phyloP scores from a whole-genome alignment of 2,797 vertebrate genomes.

The Tapirus indicus region DNA sequence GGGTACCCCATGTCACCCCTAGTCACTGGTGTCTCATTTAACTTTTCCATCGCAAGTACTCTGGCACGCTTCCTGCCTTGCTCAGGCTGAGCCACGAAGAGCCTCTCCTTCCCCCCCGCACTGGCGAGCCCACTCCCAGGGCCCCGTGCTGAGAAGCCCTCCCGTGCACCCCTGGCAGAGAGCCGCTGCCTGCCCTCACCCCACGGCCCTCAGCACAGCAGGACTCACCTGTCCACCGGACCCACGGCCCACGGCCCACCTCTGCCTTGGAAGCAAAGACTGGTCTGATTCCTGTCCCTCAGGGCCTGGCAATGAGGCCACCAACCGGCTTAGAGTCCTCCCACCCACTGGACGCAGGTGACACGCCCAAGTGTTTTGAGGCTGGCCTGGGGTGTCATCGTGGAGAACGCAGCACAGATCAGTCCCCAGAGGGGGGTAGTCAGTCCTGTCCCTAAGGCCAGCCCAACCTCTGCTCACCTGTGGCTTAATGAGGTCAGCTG shows the following conservation, averaged over 20 bases:
- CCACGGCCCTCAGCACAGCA: too few species aligned
- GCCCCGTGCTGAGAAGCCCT: background rate
- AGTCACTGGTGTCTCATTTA: background rate
- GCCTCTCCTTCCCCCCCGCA: background rate
- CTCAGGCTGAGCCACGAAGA: too few species aligned
- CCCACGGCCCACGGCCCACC: background rate
- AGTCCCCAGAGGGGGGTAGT: background rate
- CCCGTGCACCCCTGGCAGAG: background rate
- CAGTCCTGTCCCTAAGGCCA: background rate
- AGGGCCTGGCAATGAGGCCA: background rate
- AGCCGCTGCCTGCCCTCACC: background rate
- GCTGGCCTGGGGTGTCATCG: background rate
- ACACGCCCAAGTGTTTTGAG: background rate
- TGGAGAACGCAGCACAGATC: fast-evolving
- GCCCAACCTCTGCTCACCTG: background rate
- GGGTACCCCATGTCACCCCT: background rate
- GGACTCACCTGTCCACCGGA: too few species aligned
- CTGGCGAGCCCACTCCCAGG: background rate
- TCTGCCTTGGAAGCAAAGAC: background rate
- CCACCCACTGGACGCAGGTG: background rate
- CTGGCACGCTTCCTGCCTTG: background rate
- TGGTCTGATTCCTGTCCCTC: background rate
- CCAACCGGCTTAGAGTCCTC: background rate
- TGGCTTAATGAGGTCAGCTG: background rate
- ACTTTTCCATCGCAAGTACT: background rate